These are phyloP conservation scores for Trimorus sp. DNA, from an alignment of 2,888 invertebrate species.

Conservation along the genomic window DNA sequence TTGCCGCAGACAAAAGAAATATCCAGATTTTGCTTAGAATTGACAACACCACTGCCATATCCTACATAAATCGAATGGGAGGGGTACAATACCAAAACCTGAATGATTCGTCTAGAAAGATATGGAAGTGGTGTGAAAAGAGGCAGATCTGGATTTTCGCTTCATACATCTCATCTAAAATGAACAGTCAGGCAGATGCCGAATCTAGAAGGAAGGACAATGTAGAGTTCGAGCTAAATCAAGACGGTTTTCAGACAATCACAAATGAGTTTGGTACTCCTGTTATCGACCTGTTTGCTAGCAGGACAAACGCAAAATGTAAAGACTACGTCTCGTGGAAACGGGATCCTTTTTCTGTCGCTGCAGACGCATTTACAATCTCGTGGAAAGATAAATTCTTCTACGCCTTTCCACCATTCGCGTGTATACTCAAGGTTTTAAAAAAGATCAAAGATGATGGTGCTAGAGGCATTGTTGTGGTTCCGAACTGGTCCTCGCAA, in stretches of 20 bases:
- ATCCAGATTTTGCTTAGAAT: slow-evolving; percentile 13
- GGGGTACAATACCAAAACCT: background rate
- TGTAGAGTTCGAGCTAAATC: slow-evolving; percentile 3
- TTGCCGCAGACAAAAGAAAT: slow-evolving; percentile 29
- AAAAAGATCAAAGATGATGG: slow-evolving; percentile 73
- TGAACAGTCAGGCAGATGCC: slow-evolving; percentile 2
- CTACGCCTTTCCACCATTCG: slow-evolving; percentile 72
- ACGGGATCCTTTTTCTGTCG: background rate
- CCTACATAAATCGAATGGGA: slow-evolving; percentile 22
- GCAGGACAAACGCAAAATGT: slow-evolving; percentile 19
- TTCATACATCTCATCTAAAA: slow-evolving; percentile 1
- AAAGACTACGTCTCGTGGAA: slow-evolving; percentile 3
- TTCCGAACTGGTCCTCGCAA: slow-evolving; percentile 66
- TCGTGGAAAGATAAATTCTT: slow-evolving; percentile 37
- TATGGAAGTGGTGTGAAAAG: slow-evolving; percentile 21
- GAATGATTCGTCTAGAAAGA: slow-evolving; percentile 6
- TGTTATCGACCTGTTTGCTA: slow-evolving; percentile 19
- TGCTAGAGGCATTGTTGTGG: slow-evolving; percentile 73
- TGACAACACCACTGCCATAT: slow-evolving; percentile 35
- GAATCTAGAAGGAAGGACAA: slow-evolving; percentile 11
- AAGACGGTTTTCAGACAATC: background rate
- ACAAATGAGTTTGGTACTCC: slow-evolving; percentile 2
- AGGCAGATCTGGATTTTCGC: slow-evolving; percentile 21
- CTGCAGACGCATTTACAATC: slow-evolving; percentile 61
- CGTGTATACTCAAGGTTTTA: slow-evolving; percentile 69